Evolutionary conservation across 2,113 vertebrate genomes (phyloP).

Genomic region (Psilopsiagon aurifrons): DNA sequence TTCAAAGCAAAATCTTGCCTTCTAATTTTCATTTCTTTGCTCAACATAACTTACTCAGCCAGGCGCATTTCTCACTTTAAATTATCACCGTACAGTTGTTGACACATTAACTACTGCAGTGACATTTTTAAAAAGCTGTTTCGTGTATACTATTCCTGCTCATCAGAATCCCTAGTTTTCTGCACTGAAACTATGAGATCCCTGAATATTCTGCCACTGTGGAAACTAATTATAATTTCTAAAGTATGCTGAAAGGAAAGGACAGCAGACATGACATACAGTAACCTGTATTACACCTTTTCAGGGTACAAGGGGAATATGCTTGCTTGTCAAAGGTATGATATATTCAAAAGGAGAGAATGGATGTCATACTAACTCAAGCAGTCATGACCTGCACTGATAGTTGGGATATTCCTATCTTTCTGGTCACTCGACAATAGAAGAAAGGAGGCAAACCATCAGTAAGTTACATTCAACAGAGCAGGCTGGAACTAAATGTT

Average conservation of each 20-base stretch:
- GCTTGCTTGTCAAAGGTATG: neutral
- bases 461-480: neutral
- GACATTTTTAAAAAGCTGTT: constrained; percentile 9
- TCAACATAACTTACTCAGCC: neutral
- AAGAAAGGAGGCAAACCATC: neutral
- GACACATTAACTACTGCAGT: neutral
- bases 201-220: neutral
- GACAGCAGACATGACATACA: neutral
- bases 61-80: neutral
- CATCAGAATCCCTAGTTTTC: neutral
- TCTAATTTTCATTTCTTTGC: neutral
- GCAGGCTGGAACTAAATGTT: neutral
- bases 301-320: neutral
- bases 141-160: neutral
- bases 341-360: neutral
- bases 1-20: neutral
- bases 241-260: neutral
- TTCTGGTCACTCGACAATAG: neutral
- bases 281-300: neutral
- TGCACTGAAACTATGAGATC: neutral
- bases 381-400: neutral
- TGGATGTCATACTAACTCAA: neutral
- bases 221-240: neutral
- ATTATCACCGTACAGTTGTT: neutral
- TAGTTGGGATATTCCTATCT: neutral